These are phyloP conservation scores for Accipiter cooperii DNA, from an alignment of 2,113 vertebrate genomes.

Conservation along the genomic window DNA sequence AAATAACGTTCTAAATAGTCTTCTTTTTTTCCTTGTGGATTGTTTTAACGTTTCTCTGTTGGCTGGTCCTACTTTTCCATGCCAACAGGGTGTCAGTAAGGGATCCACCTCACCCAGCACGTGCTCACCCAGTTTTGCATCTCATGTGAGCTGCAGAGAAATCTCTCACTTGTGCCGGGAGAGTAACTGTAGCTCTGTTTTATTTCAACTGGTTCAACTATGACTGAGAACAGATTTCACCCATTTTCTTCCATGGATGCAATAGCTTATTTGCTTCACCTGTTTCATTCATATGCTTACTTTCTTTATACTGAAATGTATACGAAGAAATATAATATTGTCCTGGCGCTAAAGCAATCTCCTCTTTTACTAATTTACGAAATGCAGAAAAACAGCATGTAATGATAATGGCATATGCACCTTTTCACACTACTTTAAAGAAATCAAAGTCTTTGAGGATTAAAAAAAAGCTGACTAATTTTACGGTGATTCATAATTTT, in stretches of 20 bases:
- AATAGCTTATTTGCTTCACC: not conserved
- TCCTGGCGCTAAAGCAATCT: not conserved
- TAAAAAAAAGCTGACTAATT: not conserved
- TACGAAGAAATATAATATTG: not conserved
- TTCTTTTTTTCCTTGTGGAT: not conserved
- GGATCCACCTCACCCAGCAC: not conserved
- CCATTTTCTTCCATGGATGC: not conserved
- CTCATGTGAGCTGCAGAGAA: not conserved
- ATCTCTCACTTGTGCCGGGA: not conserved
- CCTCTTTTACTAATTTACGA: not conserved
- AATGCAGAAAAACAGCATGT: not conserved
- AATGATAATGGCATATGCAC: not conserved
- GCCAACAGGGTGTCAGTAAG: not conserved
- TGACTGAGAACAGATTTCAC: not conserved
- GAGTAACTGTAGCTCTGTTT: not conserved
- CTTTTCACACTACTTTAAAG: not conserved
- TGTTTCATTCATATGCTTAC: not conserved
- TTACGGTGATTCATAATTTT: not conserved
- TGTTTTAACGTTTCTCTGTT: not conserved
- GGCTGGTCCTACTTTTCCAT: not conserved
- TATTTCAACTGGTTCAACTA: not conserved
- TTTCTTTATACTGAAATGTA: not conserved
- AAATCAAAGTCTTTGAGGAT: slow-evolving; percentile 34
- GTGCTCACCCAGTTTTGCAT: not conserved
- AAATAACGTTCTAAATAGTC: not conserved